Conservation (phyloP, 2,797 vertebrate genomes). For the Sebastes taczanowskii region DNA sequence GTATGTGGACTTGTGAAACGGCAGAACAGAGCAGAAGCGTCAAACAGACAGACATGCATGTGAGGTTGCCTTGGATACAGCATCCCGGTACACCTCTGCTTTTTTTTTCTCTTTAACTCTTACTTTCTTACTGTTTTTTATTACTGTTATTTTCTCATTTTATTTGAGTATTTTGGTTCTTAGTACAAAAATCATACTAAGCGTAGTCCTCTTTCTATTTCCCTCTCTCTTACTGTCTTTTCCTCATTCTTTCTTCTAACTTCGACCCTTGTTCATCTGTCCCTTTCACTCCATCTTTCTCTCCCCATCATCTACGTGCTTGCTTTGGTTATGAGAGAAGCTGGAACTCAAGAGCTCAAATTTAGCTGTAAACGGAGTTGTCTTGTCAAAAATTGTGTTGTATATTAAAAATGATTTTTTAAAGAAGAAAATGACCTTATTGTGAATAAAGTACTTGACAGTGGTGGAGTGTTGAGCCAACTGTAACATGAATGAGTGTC, state of each 20-base stretch:
- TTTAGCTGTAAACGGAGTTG: slow-evolving; percentile 85
- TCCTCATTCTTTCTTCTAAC: slow-evolving; percentile 63
- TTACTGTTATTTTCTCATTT: slow-evolving; percentile 81
- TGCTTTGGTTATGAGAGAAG: slow-evolving; percentile 85
- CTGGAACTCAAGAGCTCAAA: slow-evolving; percentile 83
- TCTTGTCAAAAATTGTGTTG: slow-evolving; percentile 88
- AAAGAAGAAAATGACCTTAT: slow-evolving; percentile 84
- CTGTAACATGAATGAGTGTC: slow-evolving; percentile 72
- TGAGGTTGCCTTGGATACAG: slow-evolving; percentile 77
- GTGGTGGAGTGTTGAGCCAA: slow-evolving; percentile 81
- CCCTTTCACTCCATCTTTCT: slow-evolving; percentile 67
- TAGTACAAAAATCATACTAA: slow-evolving; percentile 81
- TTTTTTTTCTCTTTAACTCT: slow-evolving; percentile 72
- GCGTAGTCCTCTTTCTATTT: slow-evolving; percentile 66
- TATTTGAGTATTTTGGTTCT: slow-evolving; percentile 81
- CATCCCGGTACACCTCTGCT: slow-evolving; percentile 71
- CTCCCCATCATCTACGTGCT: slow-evolving; percentile 73
- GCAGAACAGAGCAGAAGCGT: slow-evolving; percentile 71
- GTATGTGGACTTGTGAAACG: slow-evolving; percentile 78
- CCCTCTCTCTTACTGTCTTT: slow-evolving; percentile 46
- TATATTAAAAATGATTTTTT: slow-evolving; percentile 88
- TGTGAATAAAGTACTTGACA: slow-evolving; percentile 89
- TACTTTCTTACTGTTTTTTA: slow-evolving; percentile 78
- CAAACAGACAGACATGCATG: slow-evolving; percentile 80
- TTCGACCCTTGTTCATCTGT: slow-evolving; percentile 57